phyloP scores from a whole-genome alignment of 2,888 invertebrate genomes.

The Phlogophora meticulosa region DNA sequence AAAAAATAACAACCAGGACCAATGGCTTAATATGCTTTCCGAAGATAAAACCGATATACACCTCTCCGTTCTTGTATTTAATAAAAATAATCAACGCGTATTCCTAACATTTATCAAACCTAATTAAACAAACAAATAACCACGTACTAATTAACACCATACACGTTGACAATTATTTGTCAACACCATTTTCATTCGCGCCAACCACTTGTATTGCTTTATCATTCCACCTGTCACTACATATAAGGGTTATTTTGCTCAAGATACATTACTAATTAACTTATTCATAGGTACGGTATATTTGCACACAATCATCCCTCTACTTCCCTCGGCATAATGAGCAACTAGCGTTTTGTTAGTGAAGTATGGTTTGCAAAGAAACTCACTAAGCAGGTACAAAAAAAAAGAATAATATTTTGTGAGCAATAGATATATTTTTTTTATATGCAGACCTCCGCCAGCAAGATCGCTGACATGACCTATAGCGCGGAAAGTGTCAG shows the following conservation, averaged over 20 bases:
- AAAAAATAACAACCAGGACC: too few relatives aligned
- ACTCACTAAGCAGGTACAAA: neutral
- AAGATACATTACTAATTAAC: slow-evolving; percentile 31
- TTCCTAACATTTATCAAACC: neutral
- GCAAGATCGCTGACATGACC: too few relatives aligned
- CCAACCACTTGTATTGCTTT: neutral
- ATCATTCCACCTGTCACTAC: slow-evolving; percentile 17
- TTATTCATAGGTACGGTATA: slow-evolving; percentile 14
- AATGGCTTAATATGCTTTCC: too few relatives aligned
- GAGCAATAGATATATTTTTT: too few relatives aligned
- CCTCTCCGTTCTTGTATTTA: too few relatives aligned
- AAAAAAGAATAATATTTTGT: too few relatives aligned
- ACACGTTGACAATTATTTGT: slow-evolving; percentile 22
- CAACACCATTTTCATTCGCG: slow-evolving; percentile 5
- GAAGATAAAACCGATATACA: too few relatives aligned
- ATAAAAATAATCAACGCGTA: neutral
- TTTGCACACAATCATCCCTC: slow-evolving; percentile 56
- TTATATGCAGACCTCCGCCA: too few relatives aligned
- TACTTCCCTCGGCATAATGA: slow-evolving; percentile 22
- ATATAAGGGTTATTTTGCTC: slow-evolving; percentile 32
- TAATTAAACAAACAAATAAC: slow-evolving; percentile 5
- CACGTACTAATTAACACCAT: slow-evolving; percentile 14
- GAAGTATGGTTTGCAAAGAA: neutral
- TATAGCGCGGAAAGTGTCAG: too few relatives aligned
- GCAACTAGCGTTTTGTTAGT: neutral